Percentiles rank a stretch among this genome's conserved stretches.
phyloP scores from a whole-genome alignment of 2,113 vertebrate species.

The Buteo buteo region DNA sequence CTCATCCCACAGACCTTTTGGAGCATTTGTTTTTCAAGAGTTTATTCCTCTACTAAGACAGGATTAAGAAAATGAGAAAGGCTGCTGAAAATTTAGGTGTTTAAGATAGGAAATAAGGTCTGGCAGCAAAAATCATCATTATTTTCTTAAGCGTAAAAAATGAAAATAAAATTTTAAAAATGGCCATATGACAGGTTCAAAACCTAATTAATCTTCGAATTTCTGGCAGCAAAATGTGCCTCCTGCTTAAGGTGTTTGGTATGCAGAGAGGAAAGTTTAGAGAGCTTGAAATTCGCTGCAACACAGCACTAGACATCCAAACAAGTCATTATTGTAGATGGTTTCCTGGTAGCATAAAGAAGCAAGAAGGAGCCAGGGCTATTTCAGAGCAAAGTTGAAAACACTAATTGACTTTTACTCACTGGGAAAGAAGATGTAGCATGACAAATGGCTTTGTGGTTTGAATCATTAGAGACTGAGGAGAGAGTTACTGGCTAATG shows the following conservation, averaged over 20 bases:
- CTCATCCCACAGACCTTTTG: background rate
- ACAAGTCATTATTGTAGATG: background rate
- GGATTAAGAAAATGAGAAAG: background rate
- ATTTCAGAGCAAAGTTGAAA: conserved; percentile 9
- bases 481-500: background rate
- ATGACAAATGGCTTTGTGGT: conserved; percentile 23
- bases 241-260: background rate
- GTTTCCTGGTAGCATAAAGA: conserved; percentile 40
- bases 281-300: background rate
- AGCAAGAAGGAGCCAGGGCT: background rate
- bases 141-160: background rate
- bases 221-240: background rate
- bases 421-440: background rate
- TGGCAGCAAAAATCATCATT: background rate
- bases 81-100: background rate
- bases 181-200: background rate
- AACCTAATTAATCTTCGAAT: background rate
- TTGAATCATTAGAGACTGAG: background rate
- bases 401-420: conserved; percentile 35
- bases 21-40: background rate
- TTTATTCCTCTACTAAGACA: background rate
- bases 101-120: background rate
- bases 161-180: background rate
- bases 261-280: background rate
- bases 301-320: background rate